These are phyloP conservation scores for Brotula barbata DNA, from an alignment of 2,797 vertebrate species.

Conservation along the genomic window DNA sequence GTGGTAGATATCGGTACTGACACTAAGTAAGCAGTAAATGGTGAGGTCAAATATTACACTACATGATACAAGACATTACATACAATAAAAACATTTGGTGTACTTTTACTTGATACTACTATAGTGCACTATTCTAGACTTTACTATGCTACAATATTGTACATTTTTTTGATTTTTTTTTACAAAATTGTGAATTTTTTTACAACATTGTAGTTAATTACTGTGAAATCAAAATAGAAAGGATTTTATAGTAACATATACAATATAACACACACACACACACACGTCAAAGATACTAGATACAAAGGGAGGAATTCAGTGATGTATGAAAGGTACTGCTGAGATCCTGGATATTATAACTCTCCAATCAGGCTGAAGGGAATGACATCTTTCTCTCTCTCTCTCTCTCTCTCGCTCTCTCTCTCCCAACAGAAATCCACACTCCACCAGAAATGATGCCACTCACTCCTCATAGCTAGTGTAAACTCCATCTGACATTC, in stretches of 20 bases:
- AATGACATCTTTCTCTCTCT: slow-evolving; percentile 48
- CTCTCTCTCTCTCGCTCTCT: too few relatives aligned
- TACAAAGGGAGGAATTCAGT: slow-evolving; percentile 62
- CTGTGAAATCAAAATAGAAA: too few relatives aligned
- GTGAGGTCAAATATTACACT: neutral
- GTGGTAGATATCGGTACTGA: slow-evolving; percentile 13
- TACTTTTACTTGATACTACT: too few relatives aligned
- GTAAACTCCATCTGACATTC: slow-evolving; percentile 4
- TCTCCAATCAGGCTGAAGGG: slow-evolving; percentile 66
- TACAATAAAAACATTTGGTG: too few relatives aligned
- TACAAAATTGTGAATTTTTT: too few relatives aligned
- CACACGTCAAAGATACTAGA: slow-evolving; percentile 26
- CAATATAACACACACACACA: slow-evolving; percentile 3
- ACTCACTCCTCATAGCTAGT: slow-evolving; percentile 12
- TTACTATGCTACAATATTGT: too few relatives aligned
- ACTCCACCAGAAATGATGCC: slow-evolving; percentile 5
- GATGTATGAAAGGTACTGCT: slow-evolving; percentile 66
- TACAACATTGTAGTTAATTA: too few relatives aligned
- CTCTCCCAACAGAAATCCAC: slow-evolving; percentile 42
- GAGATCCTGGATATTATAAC: slow-evolving; percentile 71
- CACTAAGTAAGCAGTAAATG: neutral
- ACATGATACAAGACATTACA: too few relatives aligned
- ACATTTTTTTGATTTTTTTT: too few relatives aligned
- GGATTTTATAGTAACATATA: too few relatives aligned
- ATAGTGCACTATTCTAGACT: too few relatives aligned